phyloP scores from a whole-genome alignment of 2,113 vertebrate genomes.

The Numida meleagris region DNA sequence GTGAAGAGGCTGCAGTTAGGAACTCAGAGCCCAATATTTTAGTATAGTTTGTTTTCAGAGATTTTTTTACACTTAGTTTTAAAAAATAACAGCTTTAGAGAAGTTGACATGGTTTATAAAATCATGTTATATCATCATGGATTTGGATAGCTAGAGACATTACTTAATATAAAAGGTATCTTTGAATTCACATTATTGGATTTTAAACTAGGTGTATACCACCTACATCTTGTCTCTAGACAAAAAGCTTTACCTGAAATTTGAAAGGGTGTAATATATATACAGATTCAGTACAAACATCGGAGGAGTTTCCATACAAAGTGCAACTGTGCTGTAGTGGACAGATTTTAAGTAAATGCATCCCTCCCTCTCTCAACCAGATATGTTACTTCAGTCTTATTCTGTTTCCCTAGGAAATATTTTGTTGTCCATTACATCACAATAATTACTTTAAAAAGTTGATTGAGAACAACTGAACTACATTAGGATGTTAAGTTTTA shows the following conservation, averaged over 20 bases:
- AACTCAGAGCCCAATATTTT: not conserved
- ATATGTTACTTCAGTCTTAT: conserved; percentile 39
- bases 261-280: conserved; percentile 73
- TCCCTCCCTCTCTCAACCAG: conserved; percentile 54
- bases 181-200: conserved; percentile 41
- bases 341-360: conserved; percentile 43
- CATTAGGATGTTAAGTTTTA: conserved; percentile 70
- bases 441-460: conserved; percentile 75
- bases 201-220: not conserved
- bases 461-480: conserved; percentile 70
- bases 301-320: conserved; percentile 70
- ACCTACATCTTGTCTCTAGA: conserved; percentile 23
- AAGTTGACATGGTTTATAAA: conserved; percentile 5
- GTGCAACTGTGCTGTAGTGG: conserved; percentile 66
- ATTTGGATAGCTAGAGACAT: not conserved
- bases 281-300: conserved; percentile 44
- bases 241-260: conserved; percentile 45
- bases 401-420: conserved; percentile 80
- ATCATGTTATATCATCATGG: not conserved
- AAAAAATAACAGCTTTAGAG: not conserved
- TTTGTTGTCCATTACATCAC: conserved; percentile 79
- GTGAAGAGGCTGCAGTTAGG: not conserved
- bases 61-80: not conserved
- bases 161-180: not conserved
- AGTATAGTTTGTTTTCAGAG: not conserved